Conservation (phyloP, 2,797 vertebrate genomes). For the Macrochelys suwanniensis region DNA sequence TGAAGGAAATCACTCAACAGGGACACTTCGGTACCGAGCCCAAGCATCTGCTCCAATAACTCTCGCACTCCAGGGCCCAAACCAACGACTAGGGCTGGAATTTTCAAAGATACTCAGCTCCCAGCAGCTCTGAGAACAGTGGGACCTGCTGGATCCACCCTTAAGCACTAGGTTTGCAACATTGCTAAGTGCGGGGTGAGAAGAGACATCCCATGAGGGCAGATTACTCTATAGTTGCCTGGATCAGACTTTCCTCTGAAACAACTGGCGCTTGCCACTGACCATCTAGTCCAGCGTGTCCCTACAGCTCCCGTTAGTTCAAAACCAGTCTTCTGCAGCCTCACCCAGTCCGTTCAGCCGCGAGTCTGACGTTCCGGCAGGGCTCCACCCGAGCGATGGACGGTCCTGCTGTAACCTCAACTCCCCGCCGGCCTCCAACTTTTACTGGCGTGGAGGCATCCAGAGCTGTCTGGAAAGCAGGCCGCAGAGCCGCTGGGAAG, state of each 20-base stretch:
- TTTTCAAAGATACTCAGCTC: neutral
- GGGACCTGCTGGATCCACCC: neutral
- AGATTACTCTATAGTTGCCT: neutral
- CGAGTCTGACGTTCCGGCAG: neutral
- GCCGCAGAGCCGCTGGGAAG: neutral
- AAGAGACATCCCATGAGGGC: too few relatives aligned
- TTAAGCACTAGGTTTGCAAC: too few relatives aligned
- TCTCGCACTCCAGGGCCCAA: too few relatives aligned
- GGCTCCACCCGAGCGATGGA: neutral
- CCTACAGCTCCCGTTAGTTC: neutral
- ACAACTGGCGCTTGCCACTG: neutral
- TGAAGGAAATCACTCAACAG: too few relatives aligned
- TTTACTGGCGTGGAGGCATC: neutral
- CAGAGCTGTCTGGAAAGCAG: neutral
- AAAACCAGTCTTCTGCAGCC: neutral
- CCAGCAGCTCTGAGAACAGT: neutral
- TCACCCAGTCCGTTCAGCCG: neutral
- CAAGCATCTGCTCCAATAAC: too few relatives aligned
- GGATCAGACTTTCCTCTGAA: neutral
- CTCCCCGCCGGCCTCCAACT: neutral
- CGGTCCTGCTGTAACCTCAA: neutral
- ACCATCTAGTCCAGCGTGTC: too few relatives aligned
- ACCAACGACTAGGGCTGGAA: too few relatives aligned
- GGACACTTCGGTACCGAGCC: neutral
- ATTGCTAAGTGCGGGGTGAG: too few relatives aligned